A percentile compares a stretch with the other conserved stretches of the same genome.
Conservation (phyloP, 2,113 vertebrate genomes). For the Struthidea cinerea region DNA sequence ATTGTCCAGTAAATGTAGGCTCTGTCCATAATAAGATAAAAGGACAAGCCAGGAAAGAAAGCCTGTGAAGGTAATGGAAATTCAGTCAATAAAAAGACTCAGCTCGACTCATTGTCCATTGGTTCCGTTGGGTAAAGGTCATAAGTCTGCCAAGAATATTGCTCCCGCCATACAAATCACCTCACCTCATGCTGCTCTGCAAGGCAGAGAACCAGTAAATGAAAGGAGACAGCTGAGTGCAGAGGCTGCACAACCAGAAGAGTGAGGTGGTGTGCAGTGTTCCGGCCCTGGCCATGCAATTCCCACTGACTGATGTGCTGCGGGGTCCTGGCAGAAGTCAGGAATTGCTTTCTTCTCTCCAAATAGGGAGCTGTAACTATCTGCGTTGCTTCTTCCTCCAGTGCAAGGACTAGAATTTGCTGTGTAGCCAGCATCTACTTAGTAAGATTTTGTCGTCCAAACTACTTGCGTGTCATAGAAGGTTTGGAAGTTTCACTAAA, state of each 20-base stretch:
- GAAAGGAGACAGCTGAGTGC: background rate
- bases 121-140: background rate
- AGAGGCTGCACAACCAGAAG: background rate
- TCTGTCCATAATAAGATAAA: slow-evolving; percentile 39
- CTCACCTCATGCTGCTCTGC: background rate
- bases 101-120: background rate
- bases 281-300: background rate
- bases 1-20: slow-evolving; percentile 34
- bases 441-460: background rate
- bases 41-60: slow-evolving; percentile 17
- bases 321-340: background rate
- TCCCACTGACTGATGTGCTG: background rate
- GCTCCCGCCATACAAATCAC: background rate
- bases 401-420: background rate
- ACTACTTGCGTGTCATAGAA: background rate
- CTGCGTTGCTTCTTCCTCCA: background rate
- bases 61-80: slow-evolving; percentile 36
- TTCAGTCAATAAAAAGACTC: slow-evolving; percentile 28
- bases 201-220: background rate
- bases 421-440: background rate
- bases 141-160: background rate
- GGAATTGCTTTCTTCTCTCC: background rate
- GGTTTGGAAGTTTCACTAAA: background rate
- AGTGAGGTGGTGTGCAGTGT: background rate
- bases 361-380: background rate